Base-by-base conservation (phyloP, 37 sponge, comb jelly and placozoan genomes). In the Dysidea cf. avara region DNA sequence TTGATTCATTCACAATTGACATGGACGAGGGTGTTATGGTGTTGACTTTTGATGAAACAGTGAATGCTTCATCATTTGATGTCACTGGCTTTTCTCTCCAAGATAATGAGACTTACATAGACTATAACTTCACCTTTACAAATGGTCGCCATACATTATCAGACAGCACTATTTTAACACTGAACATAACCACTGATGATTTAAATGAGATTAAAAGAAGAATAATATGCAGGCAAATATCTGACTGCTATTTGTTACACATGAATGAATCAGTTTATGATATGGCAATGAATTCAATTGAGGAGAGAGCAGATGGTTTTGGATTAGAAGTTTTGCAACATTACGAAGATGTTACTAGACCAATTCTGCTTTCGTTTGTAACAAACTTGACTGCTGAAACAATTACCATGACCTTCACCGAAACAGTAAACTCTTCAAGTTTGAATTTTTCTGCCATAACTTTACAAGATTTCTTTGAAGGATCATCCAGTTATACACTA, bases 401-500 rank as follows among this genome's bases (percentile, higher is more conserved):
- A 0, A 13, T 90, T 31, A 60, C 81, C 0, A 59, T 94, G 51
- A 90, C 91, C 6, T 94, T 90, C 70, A 72, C 71, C 51, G 95
- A 94, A 71, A 94, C 95, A 12, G 91, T 94, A n/a, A 83, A 94
- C 58, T 79, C 85, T 9, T 72, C 85, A 11, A 90, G 85, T 59
- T 63, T 94, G 43, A 83, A 80, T 55, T 80, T 83, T 68, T 58
- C 88, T 58, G 95, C 91, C 18, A 83, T 90, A 53, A 83, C 81
- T 11, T 79, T 94, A n/a, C 95, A 94, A 72, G 95, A 94, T 68
- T 94, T 94, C 84, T 94, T 94, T 70, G 75, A 87, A 30, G 82
- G 64, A 0, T 75, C 76, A 20, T 78, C 60, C 61, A 47, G 53
- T 56, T 94, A 90, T 63, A 86, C 78, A 25, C 85, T 94, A 28